These are phyloP conservation scores for Cheilosia impressa DNA, from an alignment of 2,888 invertebrate genomes.

Conservation along the genomic window DNA sequence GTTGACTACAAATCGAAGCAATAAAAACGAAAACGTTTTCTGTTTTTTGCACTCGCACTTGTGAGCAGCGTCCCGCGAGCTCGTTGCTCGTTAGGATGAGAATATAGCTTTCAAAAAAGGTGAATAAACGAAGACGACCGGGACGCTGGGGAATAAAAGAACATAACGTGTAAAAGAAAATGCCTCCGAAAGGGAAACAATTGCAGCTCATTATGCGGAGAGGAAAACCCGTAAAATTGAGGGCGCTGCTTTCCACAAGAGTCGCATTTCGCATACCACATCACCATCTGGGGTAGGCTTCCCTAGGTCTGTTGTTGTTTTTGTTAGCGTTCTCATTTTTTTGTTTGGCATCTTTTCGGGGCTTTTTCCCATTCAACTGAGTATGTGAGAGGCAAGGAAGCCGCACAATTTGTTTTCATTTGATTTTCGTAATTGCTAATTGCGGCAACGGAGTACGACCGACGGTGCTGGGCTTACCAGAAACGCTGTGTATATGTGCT, in stretches of 20 bases:
- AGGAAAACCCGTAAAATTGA: constrained; percentile 26
- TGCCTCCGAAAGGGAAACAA: constrained; percentile 40
- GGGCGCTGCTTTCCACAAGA: constrained; percentile 1
- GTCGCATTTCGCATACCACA: neutral
- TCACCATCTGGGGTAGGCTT: constrained; percentile 22
- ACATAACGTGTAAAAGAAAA: constrained; percentile 6
- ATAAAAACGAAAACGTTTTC: constrained; percentile 56
- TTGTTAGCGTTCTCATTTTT: neutral
- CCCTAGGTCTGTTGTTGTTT: constrained; percentile 24
- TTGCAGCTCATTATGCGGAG: constrained; percentile 52
- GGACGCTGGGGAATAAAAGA: neutral
- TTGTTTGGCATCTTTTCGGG: constrained; percentile 1
- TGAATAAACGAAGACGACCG: constrained; percentile 8
- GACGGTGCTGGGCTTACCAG: no score
- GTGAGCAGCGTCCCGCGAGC: neutral
- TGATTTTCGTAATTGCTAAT: constrained; percentile 66
- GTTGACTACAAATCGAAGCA: constrained; percentile 50
- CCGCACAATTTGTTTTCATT: constrained; percentile 63
- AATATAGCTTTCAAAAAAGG: constrained; percentile 7
- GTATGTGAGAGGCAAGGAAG: constrained; percentile 51
- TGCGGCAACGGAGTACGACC: constrained; percentile 2
- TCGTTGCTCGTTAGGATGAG: constrained; percentile 18
- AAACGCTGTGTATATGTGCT: constrained; percentile 5
- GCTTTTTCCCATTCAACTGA: constrained; percentile 17
- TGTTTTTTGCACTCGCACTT: constrained; percentile 38